Percentiles rank a stretch among this genome's conserved stretches.
Conservation (phyloP, 2,113 vertebrate genomes). For the Cottus gobio region DNA sequence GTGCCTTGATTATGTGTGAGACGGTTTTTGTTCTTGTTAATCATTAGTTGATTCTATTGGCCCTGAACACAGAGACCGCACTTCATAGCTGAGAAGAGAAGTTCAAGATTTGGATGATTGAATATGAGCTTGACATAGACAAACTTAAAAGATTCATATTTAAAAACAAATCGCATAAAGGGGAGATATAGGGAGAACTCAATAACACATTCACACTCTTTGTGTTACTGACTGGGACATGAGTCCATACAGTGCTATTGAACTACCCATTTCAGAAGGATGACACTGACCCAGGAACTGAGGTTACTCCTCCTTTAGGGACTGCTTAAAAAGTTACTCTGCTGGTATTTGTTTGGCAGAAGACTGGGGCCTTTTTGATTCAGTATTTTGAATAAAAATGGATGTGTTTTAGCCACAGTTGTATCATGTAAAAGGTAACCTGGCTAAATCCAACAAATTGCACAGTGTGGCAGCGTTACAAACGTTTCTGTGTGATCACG, state of each 20-base stretch:
- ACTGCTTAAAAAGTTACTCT: background rate
- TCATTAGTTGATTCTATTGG: conserved; percentile 13
- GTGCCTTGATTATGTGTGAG: background rate
- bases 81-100: background rate
- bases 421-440: too few relatives aligned
- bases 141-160: background rate
- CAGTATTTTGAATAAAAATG: too few relatives aligned
- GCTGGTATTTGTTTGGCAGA: background rate
- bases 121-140: background rate
- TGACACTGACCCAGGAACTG: background rate
- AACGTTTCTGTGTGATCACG: too few relatives aligned
- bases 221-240: background rate
- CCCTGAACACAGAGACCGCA: background rate
- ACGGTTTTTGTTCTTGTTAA: background rate
- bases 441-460: too few relatives aligned
- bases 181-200: background rate
- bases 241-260: background rate
- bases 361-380: too few relatives aligned
- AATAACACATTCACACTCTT: background rate
- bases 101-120: conserved; percentile 1
- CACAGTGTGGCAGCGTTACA: too few relatives aligned
- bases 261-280: background rate
- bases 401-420: too few relatives aligned
- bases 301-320: background rate
- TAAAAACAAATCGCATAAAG: background rate